A percentile compares a stretch with the other conserved stretches of the same genome.
These are phyloP conservation scores for Tetragnatha versicolor DNA, from an alignment of 1,140 invertebrate species.

Conservation along the genomic window DNA sequence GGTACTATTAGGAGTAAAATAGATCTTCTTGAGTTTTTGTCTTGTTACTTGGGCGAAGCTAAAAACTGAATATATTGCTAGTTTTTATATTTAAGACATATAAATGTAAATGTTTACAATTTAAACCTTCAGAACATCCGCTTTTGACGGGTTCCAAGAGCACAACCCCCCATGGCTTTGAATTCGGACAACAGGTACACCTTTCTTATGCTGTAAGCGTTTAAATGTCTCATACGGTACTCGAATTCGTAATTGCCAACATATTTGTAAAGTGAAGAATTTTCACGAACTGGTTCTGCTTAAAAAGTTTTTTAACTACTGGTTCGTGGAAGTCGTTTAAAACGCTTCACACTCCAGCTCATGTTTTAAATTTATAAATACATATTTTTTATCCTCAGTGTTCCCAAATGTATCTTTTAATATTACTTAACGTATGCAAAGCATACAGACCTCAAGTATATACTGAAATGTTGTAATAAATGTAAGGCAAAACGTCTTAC, in stretches of 20 bases:
- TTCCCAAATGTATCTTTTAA: constrained; percentile 23
- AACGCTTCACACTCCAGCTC: constrained; percentile 27
- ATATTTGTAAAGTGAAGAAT: no score
- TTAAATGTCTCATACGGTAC: no score
- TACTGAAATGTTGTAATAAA: constrained; percentile 9
- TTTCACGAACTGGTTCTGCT: no score
- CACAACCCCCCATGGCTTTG: no score
- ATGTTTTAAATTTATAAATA: constrained; percentile 41
- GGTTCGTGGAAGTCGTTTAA: constrained; percentile 6
- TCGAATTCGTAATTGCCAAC: no score
- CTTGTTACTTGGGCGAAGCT: not conserved
- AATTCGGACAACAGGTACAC: no score
- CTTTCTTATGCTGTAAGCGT: no score
- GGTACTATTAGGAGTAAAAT: constrained; percentile 17
- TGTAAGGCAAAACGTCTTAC: constrained; percentile 22
- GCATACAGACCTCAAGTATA: constrained; percentile 33
- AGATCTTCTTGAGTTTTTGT: not conserved
- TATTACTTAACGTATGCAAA: constrained; percentile 17
- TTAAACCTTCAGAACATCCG: no score
- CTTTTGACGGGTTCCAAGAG: no score
- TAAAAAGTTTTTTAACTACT: not conserved
- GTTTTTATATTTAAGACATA: no score
- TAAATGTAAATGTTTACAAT: no score
- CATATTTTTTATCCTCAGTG: constrained; percentile 34
- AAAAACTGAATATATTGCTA: no score